phyloP scores from a whole-genome alignment of 2,797 vertebrate genomes.

The Eupleurogrammus muticus region DNA sequence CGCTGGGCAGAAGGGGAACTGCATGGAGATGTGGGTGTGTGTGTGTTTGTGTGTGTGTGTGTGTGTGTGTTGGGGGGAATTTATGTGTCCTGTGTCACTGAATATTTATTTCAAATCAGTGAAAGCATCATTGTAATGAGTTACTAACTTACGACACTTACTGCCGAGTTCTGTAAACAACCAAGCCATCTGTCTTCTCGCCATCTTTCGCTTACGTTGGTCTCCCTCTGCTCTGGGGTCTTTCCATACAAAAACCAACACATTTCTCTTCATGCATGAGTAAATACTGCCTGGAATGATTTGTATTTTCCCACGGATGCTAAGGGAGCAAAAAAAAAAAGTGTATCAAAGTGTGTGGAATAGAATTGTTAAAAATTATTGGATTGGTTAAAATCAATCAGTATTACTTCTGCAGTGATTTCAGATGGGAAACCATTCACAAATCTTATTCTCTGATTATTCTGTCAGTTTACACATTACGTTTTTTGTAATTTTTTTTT shows the following conservation, averaged over 20 bases:
- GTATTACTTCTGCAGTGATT: background rate
- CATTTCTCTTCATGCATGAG: conserved; percentile 7
- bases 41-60: rapidly evolving
- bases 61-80: rapidly evolving
- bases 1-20: conserved; percentile 58
- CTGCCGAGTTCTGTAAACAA: conserved; percentile 49
- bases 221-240: conserved; percentile 16
- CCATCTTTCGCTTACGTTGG: conserved; percentile 13
- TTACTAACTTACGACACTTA: conserved; percentile 41
- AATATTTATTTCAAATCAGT: conserved; percentile 34
- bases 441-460: background rate
- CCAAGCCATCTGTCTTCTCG: conserved; percentile 40
- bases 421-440: background rate
- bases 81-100: conserved; percentile 30
- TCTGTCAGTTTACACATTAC: background rate
- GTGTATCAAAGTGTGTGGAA: background rate
- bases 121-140: conserved; percentile 39
- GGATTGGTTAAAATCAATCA: too few species aligned
- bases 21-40: background rate
- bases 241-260: conserved; percentile 24
- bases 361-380: background rate
- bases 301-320: background rate
- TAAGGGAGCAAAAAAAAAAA: background rate
- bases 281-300: conserved; percentile 2
- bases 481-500: background rate